phyloP scores from a whole-genome alignment of 2,888 invertebrate genomes.

The Erynnis tages region DNA sequence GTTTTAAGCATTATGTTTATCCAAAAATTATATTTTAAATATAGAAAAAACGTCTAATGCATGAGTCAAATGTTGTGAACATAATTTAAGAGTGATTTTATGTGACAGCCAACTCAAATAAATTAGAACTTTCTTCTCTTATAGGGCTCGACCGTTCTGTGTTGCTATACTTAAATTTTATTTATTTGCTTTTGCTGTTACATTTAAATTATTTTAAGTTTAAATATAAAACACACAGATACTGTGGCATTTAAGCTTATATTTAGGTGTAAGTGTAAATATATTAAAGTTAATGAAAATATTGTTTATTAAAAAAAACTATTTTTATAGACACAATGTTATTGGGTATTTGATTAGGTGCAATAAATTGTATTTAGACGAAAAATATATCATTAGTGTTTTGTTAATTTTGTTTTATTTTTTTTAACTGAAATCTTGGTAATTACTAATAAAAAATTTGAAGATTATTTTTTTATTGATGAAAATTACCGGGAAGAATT shows the following conservation, averaged over 20 bases:
- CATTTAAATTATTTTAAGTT: not conserved
- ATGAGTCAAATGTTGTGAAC: too few relatives aligned
- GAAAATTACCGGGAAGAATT: too few relatives aligned
- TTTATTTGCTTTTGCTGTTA: not conserved
- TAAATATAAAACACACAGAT: conserved; percentile 2
- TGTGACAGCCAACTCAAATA: too few relatives aligned
- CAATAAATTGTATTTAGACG: conserved; percentile 52
- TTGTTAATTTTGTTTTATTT: conserved; percentile 39
- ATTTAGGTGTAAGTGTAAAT: conserved; percentile 6
- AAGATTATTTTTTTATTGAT: too few relatives aligned
- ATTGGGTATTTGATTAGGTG: conserved; percentile 44
- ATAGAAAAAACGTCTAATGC: too few relatives aligned
- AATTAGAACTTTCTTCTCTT: too few relatives aligned
- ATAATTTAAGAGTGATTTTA: too few relatives aligned
- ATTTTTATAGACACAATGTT: conserved; percentile 26
- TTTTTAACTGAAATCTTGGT: not conserved
- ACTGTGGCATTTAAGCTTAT: conserved; percentile 13
- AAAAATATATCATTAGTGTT: conserved; percentile 44
- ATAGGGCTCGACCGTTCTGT: too few relatives aligned
- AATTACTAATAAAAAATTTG: not conserved
- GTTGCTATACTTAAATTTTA: too few relatives aligned
- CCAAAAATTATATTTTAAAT: too few relatives aligned
- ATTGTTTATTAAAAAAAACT: conserved; percentile 9
- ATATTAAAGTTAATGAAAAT: not conserved
- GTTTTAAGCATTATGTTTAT: too few relatives aligned